Evolutionary conservation across 2,797 vertebrate genomes (phyloP).

Genomic region (Kryptopterus vitreolus): DNA sequence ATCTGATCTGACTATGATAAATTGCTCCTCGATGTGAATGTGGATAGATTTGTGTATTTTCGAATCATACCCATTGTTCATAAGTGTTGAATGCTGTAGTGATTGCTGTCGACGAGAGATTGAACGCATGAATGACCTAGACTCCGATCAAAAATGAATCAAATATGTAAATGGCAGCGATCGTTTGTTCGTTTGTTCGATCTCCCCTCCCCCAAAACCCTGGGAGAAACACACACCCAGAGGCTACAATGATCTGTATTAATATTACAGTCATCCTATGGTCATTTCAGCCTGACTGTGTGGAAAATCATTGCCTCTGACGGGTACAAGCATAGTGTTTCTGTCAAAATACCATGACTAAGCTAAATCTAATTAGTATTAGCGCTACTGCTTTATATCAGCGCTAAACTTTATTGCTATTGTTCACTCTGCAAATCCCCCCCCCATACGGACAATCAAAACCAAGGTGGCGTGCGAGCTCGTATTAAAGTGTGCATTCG

Average conservation of each 20-base stretch:
- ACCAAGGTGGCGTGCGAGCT: not conserved
- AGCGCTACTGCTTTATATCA: not conserved
- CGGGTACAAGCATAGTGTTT: not conserved
- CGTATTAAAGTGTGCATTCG: constrained; percentile 50
- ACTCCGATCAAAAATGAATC: too few relatives aligned
- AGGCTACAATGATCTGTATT: not conserved
- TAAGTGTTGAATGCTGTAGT: not conserved
- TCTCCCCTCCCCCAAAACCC: not conserved
- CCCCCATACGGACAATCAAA: not conserved
- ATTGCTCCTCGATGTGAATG: not conserved
- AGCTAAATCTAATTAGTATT: not conserved
- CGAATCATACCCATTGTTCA: not conserved
- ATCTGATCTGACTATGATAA: not conserved
- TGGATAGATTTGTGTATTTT: not conserved
- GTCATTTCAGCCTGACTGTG: not conserved
- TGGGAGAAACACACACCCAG: not conserved
- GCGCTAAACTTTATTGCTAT: not conserved
- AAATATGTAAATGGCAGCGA: not conserved
- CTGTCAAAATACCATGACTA: not conserved
- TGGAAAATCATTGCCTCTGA: not conserved
- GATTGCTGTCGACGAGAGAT: not conserved
- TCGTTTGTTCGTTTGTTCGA: not conserved
- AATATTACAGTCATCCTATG: not conserved
- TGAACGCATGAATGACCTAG: not conserved
- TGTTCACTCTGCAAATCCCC: not conserved